Evolutionary conservation across 2,113 vertebrate species (phyloP).

Genomic region (Podarcis cretensis): DNA sequence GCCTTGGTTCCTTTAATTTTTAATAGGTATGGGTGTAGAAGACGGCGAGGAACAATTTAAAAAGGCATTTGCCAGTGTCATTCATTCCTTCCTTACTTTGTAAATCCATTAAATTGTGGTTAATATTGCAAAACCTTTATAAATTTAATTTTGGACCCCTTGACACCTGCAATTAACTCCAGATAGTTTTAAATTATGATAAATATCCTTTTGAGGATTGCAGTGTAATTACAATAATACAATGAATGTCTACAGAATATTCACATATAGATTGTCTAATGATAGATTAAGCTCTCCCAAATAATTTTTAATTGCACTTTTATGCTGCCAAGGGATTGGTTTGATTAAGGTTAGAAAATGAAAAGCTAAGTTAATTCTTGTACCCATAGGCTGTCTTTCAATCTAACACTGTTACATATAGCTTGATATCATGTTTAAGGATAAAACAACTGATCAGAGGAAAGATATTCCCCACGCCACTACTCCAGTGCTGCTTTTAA

Average conservation of each 20-base stretch:
- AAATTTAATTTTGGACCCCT: background rate
- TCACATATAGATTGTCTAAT: background rate
- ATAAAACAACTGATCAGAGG: constrained; percentile 34
- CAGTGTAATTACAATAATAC: constrained; percentile 5
- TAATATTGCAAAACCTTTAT: background rate
- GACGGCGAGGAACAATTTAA: background rate
- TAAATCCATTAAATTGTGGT: constrained; percentile 5
- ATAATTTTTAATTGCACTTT: constrained; percentile 39
- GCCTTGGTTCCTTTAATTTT: background rate
- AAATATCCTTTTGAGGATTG: background rate
- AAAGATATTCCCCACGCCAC: constrained; percentile 12
- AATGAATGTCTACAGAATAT: background rate
- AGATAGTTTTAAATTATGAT: constrained; percentile 2
- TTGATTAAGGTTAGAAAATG: constrained; percentile 52
- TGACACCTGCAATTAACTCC: constrained; percentile 16
- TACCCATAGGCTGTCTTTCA: background rate
- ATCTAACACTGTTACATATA: background rate
- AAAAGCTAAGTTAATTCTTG: constrained; percentile 39
- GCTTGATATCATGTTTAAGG: background rate
- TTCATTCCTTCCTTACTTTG: background rate
- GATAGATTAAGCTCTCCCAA: constrained; percentile 17
- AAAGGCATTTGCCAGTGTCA: background rate
- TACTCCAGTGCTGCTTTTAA: background rate
- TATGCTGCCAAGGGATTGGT: constrained; percentile 37
- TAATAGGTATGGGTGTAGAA: background rate